Evolutionary conservation across 2,888 invertebrate species (phyloP), one percentile per base, ranked within the genome.

Genomic region (Thera obeliscata): DNA sequence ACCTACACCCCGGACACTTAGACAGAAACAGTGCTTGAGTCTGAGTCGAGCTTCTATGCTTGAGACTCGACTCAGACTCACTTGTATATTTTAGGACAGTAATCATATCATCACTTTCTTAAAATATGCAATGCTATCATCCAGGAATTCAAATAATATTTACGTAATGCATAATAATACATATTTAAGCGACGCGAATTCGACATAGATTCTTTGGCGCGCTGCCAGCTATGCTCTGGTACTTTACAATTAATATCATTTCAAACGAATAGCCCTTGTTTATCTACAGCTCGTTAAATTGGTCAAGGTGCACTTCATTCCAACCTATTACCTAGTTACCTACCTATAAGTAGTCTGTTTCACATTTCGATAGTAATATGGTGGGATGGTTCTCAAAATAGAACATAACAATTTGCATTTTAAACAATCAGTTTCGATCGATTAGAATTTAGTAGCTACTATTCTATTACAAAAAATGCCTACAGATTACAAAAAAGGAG

Each of bases 191-290:
- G 88, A 90, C 89, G 78, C 78, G 75, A 78, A 81, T 84, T 82
- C 82, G 85, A 89, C 86, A 86, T 85, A 70, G 84, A 85, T 84
- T 84, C 79, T 72, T 81, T 90, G 89, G 90, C 87, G 48, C 46
- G 50, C 35, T 69, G 88, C 92, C 91, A 91, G 79, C 67, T 67
- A 74, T 81, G 79, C 74, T 77, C 75, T 81, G 43, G 76, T 82
- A 78, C 81, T 80, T 86, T 86, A 84, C 76, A 81, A 87, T 81
- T 84, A 81, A 87, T 87, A 87, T 90, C 84, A 87, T 91, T 90
- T 87, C 59, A 38, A 9, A 56, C 84, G 87, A 22, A 22, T 88
- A 88, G 90, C 87, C 81, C 81, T 72, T 90, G 90, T 91, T 89
- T 90, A 90, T 12, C 87, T 87, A 84, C 41, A 56, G 41, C 81